A percentile compares a stretch with the other conserved stretches of the same genome.
phyloP scores from a whole-genome alignment of 2,113 vertebrate genomes.

The Erinaceus europaeus region DNA sequence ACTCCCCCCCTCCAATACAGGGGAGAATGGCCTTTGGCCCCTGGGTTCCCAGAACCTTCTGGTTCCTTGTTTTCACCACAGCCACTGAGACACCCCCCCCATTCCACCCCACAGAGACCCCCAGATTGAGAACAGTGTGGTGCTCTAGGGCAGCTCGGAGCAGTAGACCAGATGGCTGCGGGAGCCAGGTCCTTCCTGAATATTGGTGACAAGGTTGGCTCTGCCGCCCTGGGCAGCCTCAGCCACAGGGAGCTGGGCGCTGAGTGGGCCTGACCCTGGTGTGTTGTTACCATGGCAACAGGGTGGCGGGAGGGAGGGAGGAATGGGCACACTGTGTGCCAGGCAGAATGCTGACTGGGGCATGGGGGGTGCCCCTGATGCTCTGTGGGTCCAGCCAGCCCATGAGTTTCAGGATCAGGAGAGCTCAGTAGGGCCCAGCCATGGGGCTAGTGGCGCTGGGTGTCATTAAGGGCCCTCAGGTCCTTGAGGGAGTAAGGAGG shows the following conservation, averaged over 20 bases:
- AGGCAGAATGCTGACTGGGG: neutral
- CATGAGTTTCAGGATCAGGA: too few species aligned
- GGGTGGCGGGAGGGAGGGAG: neutral
- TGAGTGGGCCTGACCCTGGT: neutral
- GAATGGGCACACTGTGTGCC: neutral
- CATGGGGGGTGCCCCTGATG: too few species aligned
- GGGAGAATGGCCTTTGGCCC: neutral
- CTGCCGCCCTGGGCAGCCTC: neutral
- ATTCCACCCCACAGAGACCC: too few species aligned
- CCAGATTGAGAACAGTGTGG: too few species aligned
- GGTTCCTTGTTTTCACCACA: neutral
- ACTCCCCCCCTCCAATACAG: neutral
- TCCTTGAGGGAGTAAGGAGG: too few species aligned
- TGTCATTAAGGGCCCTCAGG: too few species aligned
- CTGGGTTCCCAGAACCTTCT: neutral
- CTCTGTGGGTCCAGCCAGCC: too few species aligned
- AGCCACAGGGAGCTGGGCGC: neutral
- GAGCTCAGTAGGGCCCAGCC: too few species aligned
- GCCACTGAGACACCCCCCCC: neutral
- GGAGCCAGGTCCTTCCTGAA: too few species aligned
- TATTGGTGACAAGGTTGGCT: neutral
- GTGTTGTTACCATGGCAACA: slow-evolving; percentile 13
- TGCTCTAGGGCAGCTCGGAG: neutral
- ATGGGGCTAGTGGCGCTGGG: too few species aligned
- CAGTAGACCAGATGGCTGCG: neutral